Evolutionary conservation across 35 echinoderm and acorn worm genomes (phyloP).

Genomic region (Diadema setosum): DNA sequence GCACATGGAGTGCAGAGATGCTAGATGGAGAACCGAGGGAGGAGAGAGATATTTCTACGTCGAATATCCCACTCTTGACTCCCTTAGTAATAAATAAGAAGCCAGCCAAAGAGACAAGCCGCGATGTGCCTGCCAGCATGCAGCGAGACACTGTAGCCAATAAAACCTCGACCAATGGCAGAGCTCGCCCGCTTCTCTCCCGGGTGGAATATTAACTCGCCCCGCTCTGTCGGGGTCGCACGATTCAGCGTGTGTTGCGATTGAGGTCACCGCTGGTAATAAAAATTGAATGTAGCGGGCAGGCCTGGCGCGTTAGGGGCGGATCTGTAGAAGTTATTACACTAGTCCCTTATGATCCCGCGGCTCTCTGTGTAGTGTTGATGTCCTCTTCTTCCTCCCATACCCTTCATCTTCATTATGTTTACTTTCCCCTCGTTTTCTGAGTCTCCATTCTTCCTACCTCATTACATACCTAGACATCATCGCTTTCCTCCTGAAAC

Average conservation of each 20-base stretch:
- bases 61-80: background rate
- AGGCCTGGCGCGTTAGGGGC: background rate
- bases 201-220: constrained; percentile 28
- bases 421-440: no score
- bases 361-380: no score
- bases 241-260: background rate
- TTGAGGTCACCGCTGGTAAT: constrained; percentile 12
- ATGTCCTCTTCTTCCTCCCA: no score
- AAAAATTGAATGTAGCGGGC: constrained; percentile 9
- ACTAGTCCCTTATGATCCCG: background rate
- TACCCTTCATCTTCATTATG: no score
- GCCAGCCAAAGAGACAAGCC: background rate
- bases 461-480: no score
- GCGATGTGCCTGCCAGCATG: background rate
- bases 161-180: constrained; percentile 2
- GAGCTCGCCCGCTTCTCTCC: background rate
- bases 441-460: no score
- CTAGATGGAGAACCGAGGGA: background rate
- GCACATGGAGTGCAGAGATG: no score
- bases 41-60: background rate
- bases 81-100: constrained; percentile 17
- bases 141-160: constrained; percentile 18
- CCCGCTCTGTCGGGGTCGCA: constrained; percentile 4
- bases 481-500: no score
- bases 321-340: constrained; percentile 25